These are phyloP conservation scores for Drosophila percnosoma DNA, from an alignment of 2,888 invertebrate genomes.

Conservation along the genomic window DNA sequence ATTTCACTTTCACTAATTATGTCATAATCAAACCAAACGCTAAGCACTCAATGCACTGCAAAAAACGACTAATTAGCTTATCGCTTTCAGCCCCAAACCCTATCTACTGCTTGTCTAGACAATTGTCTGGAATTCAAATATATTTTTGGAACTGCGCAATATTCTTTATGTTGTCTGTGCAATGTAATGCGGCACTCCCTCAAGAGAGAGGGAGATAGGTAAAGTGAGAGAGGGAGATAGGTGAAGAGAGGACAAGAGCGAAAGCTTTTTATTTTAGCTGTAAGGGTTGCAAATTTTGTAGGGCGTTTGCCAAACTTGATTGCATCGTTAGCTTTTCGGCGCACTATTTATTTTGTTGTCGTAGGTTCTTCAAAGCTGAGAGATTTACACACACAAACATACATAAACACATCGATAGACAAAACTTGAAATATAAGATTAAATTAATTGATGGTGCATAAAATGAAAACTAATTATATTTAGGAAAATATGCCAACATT, in stretches of 20 bases:
- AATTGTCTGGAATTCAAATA: slow-evolving; percentile 20
- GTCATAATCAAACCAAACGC: slow-evolving; percentile 70
- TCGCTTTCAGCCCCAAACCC: not conserved
- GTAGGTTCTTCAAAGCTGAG: slow-evolving; percentile 53
- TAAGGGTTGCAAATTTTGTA: slow-evolving; percentile 51
- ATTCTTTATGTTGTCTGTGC: slow-evolving; percentile 50
- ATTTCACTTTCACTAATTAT: slow-evolving; percentile 82
- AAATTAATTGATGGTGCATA: not conserved
- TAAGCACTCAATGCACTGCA: slow-evolving; percentile 28
- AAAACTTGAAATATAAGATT: not conserved
- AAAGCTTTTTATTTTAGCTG: slow-evolving; percentile 24
- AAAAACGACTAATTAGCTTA: slow-evolving; percentile 17
- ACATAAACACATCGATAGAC: not conserved
- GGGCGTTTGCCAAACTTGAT: slow-evolving; percentile 18
- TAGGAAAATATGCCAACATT: not conserved
- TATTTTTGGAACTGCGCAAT: slow-evolving; percentile 65
- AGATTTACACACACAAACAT: not conserved
- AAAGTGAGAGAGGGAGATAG: slow-evolving; percentile 4
- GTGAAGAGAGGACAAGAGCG: not conserved
- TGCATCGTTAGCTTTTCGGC: slow-evolving; percentile 24
- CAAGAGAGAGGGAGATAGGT: not conserved
- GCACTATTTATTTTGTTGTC: slow-evolving; percentile 65
- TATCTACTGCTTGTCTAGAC: slow-evolving; percentile 41
- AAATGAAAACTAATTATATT: not conserved
- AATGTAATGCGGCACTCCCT: slow-evolving; percentile 15